A percentile compares a stretch with the other conserved stretches of the same genome.
Conservation (phyloP, 2,797 vertebrate species). For the Oreortyx pictus region DNA sequence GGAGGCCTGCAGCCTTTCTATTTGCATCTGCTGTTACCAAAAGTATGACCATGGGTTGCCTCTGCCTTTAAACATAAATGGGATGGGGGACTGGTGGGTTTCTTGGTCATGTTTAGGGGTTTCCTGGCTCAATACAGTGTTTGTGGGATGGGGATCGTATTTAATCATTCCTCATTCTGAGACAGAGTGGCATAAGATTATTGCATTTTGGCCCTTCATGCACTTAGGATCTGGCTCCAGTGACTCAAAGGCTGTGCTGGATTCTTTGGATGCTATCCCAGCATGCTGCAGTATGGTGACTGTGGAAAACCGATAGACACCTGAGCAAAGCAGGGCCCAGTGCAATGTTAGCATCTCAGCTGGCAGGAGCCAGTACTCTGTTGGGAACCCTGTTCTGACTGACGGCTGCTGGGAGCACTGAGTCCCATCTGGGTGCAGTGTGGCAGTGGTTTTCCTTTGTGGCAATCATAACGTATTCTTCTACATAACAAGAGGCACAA, state of each 20-base stretch:
- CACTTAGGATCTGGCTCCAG: not conserved
- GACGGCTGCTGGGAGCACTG: not conserved
- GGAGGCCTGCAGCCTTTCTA: not conserved
- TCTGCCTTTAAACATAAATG: not conserved
- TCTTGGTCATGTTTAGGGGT: not conserved
- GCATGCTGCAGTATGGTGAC: not conserved
- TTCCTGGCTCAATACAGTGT: not conserved
- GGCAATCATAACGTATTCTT: not conserved
- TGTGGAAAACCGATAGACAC: not conserved
- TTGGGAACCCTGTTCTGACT: not conserved
- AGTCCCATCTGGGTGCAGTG: not conserved
- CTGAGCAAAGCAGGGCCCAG: not conserved
- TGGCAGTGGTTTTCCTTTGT: not conserved
- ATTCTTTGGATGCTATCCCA: not conserved
- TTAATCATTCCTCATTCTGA: not conserved
- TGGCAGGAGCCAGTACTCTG: not conserved
- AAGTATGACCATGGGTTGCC: not conserved
- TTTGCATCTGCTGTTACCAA: not conserved
- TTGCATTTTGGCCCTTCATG: not conserved
- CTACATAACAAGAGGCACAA: not conserved
- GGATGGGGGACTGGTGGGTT: not conserved
- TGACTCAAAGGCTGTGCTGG: not conserved
- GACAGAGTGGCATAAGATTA: not conserved
- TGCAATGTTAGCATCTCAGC: rapidly evolving
- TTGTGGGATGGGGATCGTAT: not conserved